A percentile compares a stretch with the other conserved stretches of the same genome.
These are phyloP conservation scores for Diabrotica undecimpunctata DNA, from an alignment of 1,140 invertebrate species.

Conservation along the genomic window DNA sequence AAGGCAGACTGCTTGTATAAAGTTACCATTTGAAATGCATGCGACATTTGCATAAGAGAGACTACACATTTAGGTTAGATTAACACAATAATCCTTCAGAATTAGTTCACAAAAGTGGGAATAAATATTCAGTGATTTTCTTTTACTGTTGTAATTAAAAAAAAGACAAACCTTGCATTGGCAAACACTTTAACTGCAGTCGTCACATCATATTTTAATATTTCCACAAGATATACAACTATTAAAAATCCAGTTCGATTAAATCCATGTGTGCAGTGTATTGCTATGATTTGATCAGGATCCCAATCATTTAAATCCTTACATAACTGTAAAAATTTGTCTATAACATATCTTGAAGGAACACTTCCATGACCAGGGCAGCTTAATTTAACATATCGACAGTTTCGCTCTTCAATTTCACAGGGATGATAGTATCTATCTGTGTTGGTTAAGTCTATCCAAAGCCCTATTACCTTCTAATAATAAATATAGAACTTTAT, in stretches of 20 bases:
- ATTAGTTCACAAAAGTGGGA: no score
- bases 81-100: no score
- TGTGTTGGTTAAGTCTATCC: conserved; percentile 96
- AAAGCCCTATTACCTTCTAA: conserved; percentile 68
- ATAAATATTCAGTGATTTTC: no score
- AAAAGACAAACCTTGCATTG: conserved; percentile 44
- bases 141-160: neutral
- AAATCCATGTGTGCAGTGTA: conserved; percentile 99
- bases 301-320: conserved; percentile 70
- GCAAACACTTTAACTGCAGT: conserved; percentile 77
- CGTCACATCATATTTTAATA: conserved; percentile 65
- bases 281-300: conserved; percentile 76
- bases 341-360: conserved; percentile 72
- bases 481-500: neutral
- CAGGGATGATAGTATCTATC: conserved; percentile 82
- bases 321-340: conserved; percentile 73
- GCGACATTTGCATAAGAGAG: no score
- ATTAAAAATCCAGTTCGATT: conserved; percentile 96
- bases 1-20: no score
- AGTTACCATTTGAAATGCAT: no score
- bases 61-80: no score
- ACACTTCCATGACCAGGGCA: conserved; percentile 83
- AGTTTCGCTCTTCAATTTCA: conserved; percentile 68
- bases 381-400: conserved; percentile 79
- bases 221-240: conserved; percentile 82